Conservation (phyloP, 2,888 invertebrate species). For the Cristatella mucedo region DNA sequence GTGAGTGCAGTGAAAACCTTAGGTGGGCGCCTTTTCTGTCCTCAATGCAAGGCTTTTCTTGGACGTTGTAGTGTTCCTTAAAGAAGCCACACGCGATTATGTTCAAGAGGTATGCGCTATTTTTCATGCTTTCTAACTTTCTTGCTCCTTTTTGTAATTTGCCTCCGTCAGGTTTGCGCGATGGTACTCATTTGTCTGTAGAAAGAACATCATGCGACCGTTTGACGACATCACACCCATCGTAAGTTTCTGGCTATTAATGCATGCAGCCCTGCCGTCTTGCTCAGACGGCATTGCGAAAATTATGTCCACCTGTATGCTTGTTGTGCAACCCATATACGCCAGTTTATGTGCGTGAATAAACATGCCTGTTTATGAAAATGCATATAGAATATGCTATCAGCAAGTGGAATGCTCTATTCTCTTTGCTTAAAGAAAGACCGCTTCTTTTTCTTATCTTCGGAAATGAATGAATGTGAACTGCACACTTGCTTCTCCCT, state of each 20-base stretch:
- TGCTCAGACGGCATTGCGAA: no score
- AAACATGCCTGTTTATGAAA: no score
- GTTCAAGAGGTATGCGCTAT: conserved; percentile 26
- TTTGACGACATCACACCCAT: conserved; percentile 76
- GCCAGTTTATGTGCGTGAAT: no score
- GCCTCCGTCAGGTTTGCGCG: neutral
- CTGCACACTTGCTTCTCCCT: no score
- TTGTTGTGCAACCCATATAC: no score
- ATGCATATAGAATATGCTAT: neutral
- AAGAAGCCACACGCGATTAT: conserved; percentile 70
- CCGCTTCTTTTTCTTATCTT: no score
- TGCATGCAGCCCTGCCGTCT: no score
- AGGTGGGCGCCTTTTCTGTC: no score
- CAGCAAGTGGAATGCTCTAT: neutral
- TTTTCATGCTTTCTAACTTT: conserved; percentile 3
- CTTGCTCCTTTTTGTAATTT: conserved; percentile 3
- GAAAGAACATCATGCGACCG: conserved; percentile 74
- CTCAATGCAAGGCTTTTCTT: neutral
- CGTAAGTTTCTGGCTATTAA: no score
- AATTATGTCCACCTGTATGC: no score
- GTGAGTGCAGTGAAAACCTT: no score
- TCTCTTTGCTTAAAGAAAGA: conserved; percentile 15
- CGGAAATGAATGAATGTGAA: no score
- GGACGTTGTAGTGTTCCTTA: conserved; percentile 47
- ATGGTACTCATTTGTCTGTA: conserved; percentile 13